Conservation (phyloP, 2,113 vertebrate genomes). For the Taurulus bubalis region DNA sequence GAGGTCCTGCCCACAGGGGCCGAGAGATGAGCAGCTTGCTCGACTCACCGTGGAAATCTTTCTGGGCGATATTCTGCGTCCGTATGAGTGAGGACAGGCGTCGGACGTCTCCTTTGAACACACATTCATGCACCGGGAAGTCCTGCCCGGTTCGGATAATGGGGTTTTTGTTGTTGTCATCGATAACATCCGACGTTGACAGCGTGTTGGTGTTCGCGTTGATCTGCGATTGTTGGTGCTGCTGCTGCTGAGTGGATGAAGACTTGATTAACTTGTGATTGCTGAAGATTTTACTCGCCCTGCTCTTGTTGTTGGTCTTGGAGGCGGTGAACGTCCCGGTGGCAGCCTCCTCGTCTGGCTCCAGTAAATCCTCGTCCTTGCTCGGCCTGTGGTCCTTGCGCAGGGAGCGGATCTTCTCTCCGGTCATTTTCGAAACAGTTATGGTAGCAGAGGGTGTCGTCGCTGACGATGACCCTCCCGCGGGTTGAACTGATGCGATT, state of each 20-base stretch:
- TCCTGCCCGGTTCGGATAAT: slow-evolving; percentile 78
- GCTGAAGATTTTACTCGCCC: slow-evolving; percentile 86
- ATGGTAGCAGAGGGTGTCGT: slow-evolving; percentile 71
- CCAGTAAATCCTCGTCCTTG: slow-evolving; percentile 91
- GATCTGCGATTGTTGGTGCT: slow-evolving; percentile 80
- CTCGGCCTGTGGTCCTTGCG: slow-evolving; percentile 92
- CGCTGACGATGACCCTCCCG: slow-evolving; percentile 77
- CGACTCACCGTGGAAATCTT: slow-evolving; percentile 93
- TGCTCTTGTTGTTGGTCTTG: slow-evolving; percentile 81
- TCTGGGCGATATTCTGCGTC: slow-evolving; percentile 95
- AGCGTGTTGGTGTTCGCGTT: slow-evolving; percentile 79
- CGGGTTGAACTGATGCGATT: slow-evolving; percentile 68
- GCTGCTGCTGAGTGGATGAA: slow-evolving; percentile 76
- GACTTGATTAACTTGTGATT: slow-evolving; percentile 87
- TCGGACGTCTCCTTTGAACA: slow-evolving; percentile 95
- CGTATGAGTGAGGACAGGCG: slow-evolving; percentile 95
- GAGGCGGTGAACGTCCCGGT: slow-evolving; percentile 86
- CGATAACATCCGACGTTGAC: slow-evolving; percentile 73
- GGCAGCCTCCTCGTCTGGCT: slow-evolving; percentile 91
- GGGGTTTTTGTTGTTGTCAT: slow-evolving; percentile 85
- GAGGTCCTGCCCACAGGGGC: background rate
- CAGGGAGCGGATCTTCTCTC: slow-evolving; percentile 95
- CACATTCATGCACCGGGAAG: slow-evolving; percentile 97
- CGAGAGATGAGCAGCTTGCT: background rate
- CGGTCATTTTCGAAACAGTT: slow-evolving; percentile 88